Evolutionary conservation across 2,888 invertebrate species (phyloP).

Genomic region (Portevinia maculata): DNA sequence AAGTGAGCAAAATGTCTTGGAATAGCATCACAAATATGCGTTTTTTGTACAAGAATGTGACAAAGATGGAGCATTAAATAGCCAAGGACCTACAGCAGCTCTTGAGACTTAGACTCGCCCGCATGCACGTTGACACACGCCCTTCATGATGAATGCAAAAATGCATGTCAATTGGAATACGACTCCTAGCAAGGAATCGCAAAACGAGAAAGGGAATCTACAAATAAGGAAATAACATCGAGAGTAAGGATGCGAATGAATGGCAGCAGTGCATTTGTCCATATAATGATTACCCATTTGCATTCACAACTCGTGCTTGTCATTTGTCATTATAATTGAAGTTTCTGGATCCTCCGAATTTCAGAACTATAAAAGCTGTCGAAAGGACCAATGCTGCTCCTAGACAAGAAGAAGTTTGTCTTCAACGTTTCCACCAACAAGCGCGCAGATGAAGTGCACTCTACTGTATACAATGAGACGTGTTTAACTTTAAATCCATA

Average conservation of each 20-base stretch:
- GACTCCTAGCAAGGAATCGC: constrained; percentile 17
- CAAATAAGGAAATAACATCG: constrained; percentile 10
- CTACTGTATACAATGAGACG: constrained; percentile 1
- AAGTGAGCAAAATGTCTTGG: constrained; percentile 27
- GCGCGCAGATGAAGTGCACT: background rate
- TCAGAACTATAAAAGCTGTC: constrained; percentile 4
- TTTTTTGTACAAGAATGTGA: constrained; percentile 39
- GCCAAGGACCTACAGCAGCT: constrained; percentile 7
- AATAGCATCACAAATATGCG: constrained; percentile 49
- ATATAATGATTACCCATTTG: constrained; percentile 72
- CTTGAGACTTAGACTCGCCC: constrained; percentile 22
- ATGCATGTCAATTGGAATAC: constrained; percentile 53
- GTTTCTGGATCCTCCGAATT: constrained; percentile 42
- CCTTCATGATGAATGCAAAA: constrained; percentile 16
- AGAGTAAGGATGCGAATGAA: constrained; percentile 15
- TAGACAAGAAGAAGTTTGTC: constrained; percentile 1
- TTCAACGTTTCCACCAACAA: background rate
- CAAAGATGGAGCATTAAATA: constrained; percentile 53
- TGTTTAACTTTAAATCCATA: constrained; percentile 22
- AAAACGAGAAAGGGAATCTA: background rate
- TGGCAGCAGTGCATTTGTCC: constrained; percentile 66
- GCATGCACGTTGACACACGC: constrained; percentile 16
- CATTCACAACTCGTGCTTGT: constrained; percentile 69
- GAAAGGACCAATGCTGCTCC: background rate
- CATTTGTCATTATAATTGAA: constrained; percentile 73